A percentile compares a stretch with the other conserved stretches of the same genome.
Conservation (phyloP, 2,797 vertebrate genomes). For the Centropyge bicolor region DNA sequence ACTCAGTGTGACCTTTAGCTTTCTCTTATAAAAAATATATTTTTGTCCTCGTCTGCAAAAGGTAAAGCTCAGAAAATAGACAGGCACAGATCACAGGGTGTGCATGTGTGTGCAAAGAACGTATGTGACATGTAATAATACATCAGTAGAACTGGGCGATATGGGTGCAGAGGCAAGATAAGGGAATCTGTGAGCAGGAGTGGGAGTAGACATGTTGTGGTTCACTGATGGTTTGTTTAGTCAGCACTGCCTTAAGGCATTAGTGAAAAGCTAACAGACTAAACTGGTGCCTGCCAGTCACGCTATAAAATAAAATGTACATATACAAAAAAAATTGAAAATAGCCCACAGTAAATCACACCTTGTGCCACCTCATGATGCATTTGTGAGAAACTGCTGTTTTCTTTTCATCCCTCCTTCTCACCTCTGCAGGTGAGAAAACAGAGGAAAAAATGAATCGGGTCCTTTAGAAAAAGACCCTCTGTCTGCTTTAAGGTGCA, state of each 20-base stretch:
- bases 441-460: conserved; percentile 28
- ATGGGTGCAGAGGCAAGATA: conserved; percentile 52
- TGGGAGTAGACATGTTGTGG: conserved; percentile 45
- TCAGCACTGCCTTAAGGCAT: conserved; percentile 62
- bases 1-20: conserved; percentile 32
- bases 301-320: conserved; percentile 38
- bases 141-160: conserved; percentile 32
- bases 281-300: conserved; percentile 43
- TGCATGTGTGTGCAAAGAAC: conserved; percentile 18
- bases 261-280: conserved; percentile 43
- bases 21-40: conserved; percentile 10
- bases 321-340: background rate
- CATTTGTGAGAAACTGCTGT: conserved; percentile 65
- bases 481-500: conserved; percentile 47
- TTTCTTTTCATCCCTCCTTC: conserved; percentile 38
- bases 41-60: conserved; percentile 5
- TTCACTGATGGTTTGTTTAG: conserved; percentile 60
- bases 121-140: conserved; percentile 18
- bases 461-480: conserved; percentile 22
- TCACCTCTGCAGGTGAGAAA: conserved; percentile 35
- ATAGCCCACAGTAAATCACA: conserved; percentile 37
- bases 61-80: conserved; percentile 17
- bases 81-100: conserved; percentile 11
- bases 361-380: conserved; percentile 49
- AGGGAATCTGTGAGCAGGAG: conserved; percentile 45